Conservation (phyloP, 2,888 invertebrate species). For the Oxystoma pomonae region DNA sequence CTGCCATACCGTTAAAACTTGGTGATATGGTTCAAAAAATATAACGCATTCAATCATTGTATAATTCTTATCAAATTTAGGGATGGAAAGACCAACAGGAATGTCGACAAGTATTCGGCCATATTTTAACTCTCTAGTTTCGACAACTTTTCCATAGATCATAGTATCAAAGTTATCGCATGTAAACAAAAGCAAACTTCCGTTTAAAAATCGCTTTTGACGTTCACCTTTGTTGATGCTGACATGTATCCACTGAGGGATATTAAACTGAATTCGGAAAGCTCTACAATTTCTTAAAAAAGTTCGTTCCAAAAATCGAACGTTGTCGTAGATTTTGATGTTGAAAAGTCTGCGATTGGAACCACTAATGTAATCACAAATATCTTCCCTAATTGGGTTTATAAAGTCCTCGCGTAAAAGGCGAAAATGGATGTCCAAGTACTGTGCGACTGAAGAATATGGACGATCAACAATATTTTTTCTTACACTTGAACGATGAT, state of each 20-base stretch:
- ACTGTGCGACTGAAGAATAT: slow-evolving; percentile 64
- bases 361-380: slow-evolving; percentile 9
- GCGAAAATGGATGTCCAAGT: slow-evolving; percentile 76
- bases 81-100: slow-evolving; percentile 29
- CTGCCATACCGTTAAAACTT: slow-evolving; percentile 59
- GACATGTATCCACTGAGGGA: slow-evolving; percentile 2
- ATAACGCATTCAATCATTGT: slow-evolving; percentile 73
- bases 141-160: slow-evolving; percentile 64
- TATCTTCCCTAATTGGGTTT: slow-evolving; percentile 61
- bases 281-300: slow-evolving; percentile 25
- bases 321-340: slow-evolving; percentile 11
- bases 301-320: slow-evolving; percentile 16
- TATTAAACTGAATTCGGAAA: slow-evolving; percentile 23
- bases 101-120: slow-evolving; percentile 52
- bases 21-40: slow-evolving; percentile 76
- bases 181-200: slow-evolving; percentile 70
- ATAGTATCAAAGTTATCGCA: slow-evolving; percentile 63
- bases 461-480: slow-evolving; percentile 59
- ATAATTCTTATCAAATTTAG: slow-evolving; percentile 15
- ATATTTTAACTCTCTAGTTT: slow-evolving; percentile 55
- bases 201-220: slow-evolving; percentile 62
- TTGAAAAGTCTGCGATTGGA: slow-evolving; percentile 12
- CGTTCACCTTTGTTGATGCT: slow-evolving; percentile 45
- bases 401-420: slow-evolving; percentile 78
- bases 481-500: slow-evolving; percentile 46